These are phyloP conservation scores for Imbricaverruca yamaguchii DNA, from an alignment of 2,888 invertebrate species.

Conservation along the genomic window DNA sequence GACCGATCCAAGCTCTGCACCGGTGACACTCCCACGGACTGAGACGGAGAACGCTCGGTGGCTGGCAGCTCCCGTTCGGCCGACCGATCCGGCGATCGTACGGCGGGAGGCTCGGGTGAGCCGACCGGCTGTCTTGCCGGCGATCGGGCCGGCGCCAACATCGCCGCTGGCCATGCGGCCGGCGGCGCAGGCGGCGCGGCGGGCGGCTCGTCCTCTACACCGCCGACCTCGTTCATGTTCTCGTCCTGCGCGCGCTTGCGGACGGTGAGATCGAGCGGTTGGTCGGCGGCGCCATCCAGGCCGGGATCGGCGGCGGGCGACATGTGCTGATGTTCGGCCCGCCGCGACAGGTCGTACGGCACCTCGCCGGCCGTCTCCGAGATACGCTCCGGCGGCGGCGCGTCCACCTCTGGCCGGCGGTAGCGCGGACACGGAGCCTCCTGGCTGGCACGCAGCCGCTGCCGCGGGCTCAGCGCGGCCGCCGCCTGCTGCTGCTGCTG, in stretches of 20 bases:
- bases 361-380: slow-evolving; percentile 18
- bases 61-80: slow-evolving; percentile 18
- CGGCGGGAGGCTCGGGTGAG: slow-evolving; percentile 12
- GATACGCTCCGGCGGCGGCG: neutral
- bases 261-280: slow-evolving; percentile 15
- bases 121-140: slow-evolving; percentile 8
- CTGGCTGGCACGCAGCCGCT: slow-evolving; percentile 1
- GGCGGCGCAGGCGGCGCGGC: too few relatives aligned
- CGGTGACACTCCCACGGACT: slow-evolving; percentile 24
- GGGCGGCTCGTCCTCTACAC: too few relatives aligned
- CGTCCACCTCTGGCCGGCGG: neutral
- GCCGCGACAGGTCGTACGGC: slow-evolving; percentile 11
- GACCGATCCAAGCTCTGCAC: slow-evolving; percentile 24
- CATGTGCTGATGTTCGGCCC: slow-evolving; percentile 19
- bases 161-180: too few relatives aligned
- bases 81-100: slow-evolving; percentile 21
- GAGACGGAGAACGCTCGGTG: slow-evolving; percentile 20
- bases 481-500: slow-evolving; percentile 6
- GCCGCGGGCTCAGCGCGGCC: neutral
- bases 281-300: neutral
- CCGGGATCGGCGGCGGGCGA: slow-evolving; percentile 3
- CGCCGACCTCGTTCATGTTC: slow-evolving; percentile 9
- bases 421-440: neutral
- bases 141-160: slow-evolving; percentile 2
- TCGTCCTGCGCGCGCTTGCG: slow-evolving; percentile 5